Conservation (phyloP, 2,888 invertebrate species). For the Creontiades dilutus region DNA sequence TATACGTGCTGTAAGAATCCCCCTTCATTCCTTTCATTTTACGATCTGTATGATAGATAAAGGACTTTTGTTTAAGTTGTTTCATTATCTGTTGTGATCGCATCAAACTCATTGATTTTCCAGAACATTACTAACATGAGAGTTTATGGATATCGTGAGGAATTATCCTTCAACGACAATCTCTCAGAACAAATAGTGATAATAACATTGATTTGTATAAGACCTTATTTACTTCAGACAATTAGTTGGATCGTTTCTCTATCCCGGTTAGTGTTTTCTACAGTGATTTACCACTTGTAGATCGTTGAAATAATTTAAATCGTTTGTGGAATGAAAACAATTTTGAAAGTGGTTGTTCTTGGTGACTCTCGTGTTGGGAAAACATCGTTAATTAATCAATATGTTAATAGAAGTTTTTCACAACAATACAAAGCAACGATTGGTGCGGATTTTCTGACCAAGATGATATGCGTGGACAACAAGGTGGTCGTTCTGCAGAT, state of each 20-base stretch:
- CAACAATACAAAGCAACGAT: conserved; percentile 99
- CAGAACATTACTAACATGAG: neutral
- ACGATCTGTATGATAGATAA: too few relatives aligned
- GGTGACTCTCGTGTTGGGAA: conserved; percentile 99
- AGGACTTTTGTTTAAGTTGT: too few relatives aligned
- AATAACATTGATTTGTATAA: too few relatives aligned
- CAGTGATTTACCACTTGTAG: too few relatives aligned
- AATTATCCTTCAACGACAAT: neutral
- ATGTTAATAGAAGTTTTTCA: conserved; percentile 99
- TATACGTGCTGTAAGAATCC: too few relatives aligned
- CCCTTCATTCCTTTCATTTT: too few relatives aligned
- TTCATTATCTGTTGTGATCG: too few relatives aligned
- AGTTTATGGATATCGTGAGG: neutral
- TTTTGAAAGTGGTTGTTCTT: conserved; percentile 97
- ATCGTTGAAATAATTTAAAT: neutral
- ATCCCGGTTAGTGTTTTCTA: neutral
- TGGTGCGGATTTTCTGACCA: conserved; percentile 99
- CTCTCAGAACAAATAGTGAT: neutral
- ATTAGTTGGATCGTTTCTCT: neutral
- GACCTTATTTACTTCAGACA: neutral
- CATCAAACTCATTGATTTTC: too few relatives aligned
- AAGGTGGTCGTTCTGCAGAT: conserved; percentile 98
- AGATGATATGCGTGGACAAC: conserved; percentile 99
- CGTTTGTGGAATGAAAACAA: conserved; percentile 95
- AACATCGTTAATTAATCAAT: conserved; percentile 99